phyloP scores from a whole-genome alignment of 2,888 invertebrate genomes.

The Hybos culiciformis region DNA sequence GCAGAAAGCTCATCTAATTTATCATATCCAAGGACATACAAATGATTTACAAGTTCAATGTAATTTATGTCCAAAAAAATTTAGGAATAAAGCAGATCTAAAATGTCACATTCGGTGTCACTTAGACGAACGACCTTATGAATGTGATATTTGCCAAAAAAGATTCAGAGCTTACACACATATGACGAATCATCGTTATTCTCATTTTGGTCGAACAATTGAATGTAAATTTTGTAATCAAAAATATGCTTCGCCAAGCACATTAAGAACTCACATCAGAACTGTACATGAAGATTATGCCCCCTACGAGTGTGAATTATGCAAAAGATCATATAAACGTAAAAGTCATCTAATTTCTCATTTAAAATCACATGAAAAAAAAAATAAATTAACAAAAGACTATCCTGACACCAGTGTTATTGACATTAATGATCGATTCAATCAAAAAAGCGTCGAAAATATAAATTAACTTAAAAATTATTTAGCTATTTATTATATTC shows the following conservation, averaged over 20 bases:
- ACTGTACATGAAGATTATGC: conserved; percentile 20
- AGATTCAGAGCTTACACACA: conserved; percentile 22
- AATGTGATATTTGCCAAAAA: conserved; percentile 24
- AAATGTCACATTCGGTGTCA: conserved; percentile 21
- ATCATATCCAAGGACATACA: conserved; percentile 21
- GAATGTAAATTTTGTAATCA: conserved; percentile 21
- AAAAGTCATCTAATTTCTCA: conserved; percentile 24
- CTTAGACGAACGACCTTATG: conserved; percentile 21
- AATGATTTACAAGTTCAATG: conserved; percentile 23
- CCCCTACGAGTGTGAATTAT: conserved; percentile 20
- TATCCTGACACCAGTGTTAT: too few species aligned
- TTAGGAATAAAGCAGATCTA: conserved; percentile 21
- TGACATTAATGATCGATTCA: too few species aligned
- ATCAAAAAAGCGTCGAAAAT: too few species aligned
- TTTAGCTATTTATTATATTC: too few species aligned
- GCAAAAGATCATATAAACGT: conserved; percentile 21
- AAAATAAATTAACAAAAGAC: background rate
- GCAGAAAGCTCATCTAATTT: conserved; percentile 21
- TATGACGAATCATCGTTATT: conserved; percentile 22
- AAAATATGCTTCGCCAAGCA: conserved; percentile 22
- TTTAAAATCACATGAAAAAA: background rate
- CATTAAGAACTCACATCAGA: conserved; percentile 20
- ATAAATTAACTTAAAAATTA: too few species aligned
- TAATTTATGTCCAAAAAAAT: conserved; percentile 20
- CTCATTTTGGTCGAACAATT: conserved; percentile 20